Percentiles rank a stretch among this genome's conserved stretches.
Evolutionary conservation across 2,797 vertebrate species (phyloP).

Genomic region (Nyctibius grandis): DNA sequence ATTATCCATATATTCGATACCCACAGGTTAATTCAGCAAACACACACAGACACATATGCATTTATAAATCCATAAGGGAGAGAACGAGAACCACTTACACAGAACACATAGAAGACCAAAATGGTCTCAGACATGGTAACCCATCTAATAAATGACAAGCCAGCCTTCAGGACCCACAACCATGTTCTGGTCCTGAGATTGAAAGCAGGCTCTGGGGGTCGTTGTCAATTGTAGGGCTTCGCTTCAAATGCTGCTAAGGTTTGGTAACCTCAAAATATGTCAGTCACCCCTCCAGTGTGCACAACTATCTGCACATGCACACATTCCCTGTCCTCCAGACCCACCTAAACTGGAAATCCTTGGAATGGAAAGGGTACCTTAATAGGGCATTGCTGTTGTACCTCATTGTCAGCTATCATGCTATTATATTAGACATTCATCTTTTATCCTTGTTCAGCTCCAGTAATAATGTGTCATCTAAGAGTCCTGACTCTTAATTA

Average conservation of each 20-base stretch:
- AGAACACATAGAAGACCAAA: background rate
- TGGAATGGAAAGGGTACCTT: background rate
- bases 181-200: background rate
- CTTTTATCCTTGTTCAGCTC: constrained; percentile 16
- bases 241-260: background rate
- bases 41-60: rapidly evolving
- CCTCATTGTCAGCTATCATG: background rate
- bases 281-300: background rate
- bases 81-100: background rate
- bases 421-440: background rate
- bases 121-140: background rate
- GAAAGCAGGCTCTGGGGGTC: background rate
- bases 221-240: background rate
- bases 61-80: background rate
- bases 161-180: background rate
- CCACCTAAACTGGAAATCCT: background rate
- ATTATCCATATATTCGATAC: background rate
- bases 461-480: constrained; percentile 11
- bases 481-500: constrained; percentile 44
- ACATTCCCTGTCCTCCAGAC: background rate
- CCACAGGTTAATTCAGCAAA: background rate
- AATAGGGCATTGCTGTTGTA: background rate
- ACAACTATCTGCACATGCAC: background rate
- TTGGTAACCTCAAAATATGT: background rate
- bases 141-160: background rate